phyloP scores from a whole-genome alignment of 92 coral and sea anemone species.

The Phymanthus crucifer region DNA sequence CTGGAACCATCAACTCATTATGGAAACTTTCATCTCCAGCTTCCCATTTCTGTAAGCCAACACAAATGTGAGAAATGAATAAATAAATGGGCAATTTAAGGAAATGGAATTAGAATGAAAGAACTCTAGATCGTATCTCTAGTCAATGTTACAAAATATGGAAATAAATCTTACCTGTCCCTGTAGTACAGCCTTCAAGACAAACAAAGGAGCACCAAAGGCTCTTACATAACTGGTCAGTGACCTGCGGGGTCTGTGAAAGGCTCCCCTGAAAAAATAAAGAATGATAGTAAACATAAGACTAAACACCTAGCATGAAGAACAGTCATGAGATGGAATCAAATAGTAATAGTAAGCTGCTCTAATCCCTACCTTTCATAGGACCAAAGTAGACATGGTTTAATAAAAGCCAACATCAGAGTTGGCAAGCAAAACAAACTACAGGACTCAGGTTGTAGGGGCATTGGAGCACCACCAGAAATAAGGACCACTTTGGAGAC shows the following conservation, averaged over 20 bases:
- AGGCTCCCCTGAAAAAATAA: slow-evolving; percentile 68
- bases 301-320: too few species aligned
- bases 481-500: slow-evolving; percentile 91
- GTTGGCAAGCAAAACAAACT: slow-evolving; percentile 87
- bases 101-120: not conserved
- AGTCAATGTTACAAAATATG: not conserved
- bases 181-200: slow-evolving; percentile 85
- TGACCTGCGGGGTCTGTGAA: slow-evolving; percentile 60
- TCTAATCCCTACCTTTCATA: slow-evolving; percentile 87
- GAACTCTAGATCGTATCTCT: not conserved
- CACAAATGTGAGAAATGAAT: not conserved
- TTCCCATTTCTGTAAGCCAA: slow-evolving; percentile 26
- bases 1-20: slow-evolving; percentile 87
- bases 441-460: slow-evolving; percentile 71
- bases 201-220: slow-evolving; percentile 89
- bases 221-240: slow-evolving; percentile 59
- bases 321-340: too few species aligned
- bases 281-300: not conserved
- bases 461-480: slow-evolving; percentile 94
- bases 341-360: too few species aligned
- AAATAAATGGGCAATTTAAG: not conserved
- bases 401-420: slow-evolving; percentile 67
- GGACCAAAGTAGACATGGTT: slow-evolving; percentile 76
- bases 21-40: slow-evolving; percentile 91
- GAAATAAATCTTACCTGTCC: slow-evolving; percentile 86